These are phyloP conservation scores for Drosophila melanogaster DNA, from an alignment of 1,140 invertebrate species.

Conservation along the genomic window Release_6_plus_ISO1_MT NT_033777.3:12174001-12174500, in stretches of 20 bases:
- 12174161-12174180: constrained; percentile 19
- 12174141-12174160: background rate
- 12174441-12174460: constrained; percentile 59
- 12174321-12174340: constrained; percentile 45
- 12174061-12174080: constrained; percentile 29
- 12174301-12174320: constrained; percentile 39
- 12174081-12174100: constrained; percentile 8
- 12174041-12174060: constrained; percentile 20
- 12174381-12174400: constrained; percentile 20
- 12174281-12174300: constrained; percentile 39
- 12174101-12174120: constrained; percentile 8
- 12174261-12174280: constrained; percentile 52
- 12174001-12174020: constrained; percentile 32
- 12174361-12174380: constrained; percentile 50
- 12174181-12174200: constrained; percentile 14
- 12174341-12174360: constrained; percentile 27
- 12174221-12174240: background rate
- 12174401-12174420: constrained; percentile 72
- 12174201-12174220: constrained; percentile 34
- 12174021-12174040: constrained; percentile 15
- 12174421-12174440: constrained; percentile 79
- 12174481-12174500: constrained; percentile 51
- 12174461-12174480: constrained; percentile 4
- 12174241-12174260: constrained; percentile 18
- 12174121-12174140: background rate